A percentile compares a stretch with the other conserved stretches of the same genome.
phyloP scores from a whole-genome alignment of 2,888 invertebrate genomes.

The Dryomyza anilis region DNA sequence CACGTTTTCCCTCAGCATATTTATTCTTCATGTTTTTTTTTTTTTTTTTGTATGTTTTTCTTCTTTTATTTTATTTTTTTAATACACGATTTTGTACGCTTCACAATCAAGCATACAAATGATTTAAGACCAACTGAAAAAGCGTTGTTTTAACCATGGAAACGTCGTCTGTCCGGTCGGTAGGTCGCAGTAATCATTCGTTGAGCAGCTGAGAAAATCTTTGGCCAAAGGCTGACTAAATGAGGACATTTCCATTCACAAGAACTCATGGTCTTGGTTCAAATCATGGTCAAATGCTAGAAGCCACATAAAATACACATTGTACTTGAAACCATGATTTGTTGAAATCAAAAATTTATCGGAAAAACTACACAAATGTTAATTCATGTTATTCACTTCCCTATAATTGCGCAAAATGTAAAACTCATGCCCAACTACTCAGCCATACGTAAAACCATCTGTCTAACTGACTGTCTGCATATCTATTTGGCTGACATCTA shows the following conservation, averaged over 20 bases:
- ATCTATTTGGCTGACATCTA: neutral
- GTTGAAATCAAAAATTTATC: constrained; percentile 5
- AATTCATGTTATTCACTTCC: constrained; percentile 1
- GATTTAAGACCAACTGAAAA: no score
- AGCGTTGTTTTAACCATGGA: no score
- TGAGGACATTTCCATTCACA: constrained; percentile 6
- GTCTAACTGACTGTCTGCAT: neutral
- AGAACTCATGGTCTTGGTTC: neutral
- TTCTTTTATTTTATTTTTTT: no score
- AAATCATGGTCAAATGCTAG: constrained; percentile 12
- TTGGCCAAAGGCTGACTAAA: neutral
- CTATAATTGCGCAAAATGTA: constrained; percentile 9
- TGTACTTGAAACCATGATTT: neutral
- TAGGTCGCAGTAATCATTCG: neutral
- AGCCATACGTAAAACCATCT: no score
- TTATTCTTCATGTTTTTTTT: no score
- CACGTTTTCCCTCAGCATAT: neutral
- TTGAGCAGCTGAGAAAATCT: neutral
- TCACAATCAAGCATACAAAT: no score
- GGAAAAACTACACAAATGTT: neutral
- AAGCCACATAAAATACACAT: neutral
- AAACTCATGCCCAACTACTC: constrained; percentile 15
- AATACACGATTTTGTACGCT: neutral
- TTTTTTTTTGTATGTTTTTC: no score
- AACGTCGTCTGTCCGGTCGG: no score